Base-by-base conservation (phyloP, 2,113 vertebrate genomes). In the Pomatorhinus ruficollis region DNA sequence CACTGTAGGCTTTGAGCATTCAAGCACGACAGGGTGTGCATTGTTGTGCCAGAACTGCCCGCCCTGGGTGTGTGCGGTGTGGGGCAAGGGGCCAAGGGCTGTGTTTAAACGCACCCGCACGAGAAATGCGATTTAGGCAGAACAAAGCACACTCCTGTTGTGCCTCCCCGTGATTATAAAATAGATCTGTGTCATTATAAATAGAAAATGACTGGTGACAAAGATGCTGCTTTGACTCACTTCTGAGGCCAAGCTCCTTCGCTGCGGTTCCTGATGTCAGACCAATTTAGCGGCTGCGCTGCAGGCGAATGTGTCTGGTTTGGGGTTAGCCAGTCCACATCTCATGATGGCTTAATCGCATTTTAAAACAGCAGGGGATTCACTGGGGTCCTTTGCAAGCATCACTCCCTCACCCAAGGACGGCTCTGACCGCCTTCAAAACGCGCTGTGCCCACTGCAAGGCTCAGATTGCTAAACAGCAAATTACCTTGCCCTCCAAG, bases 61-160 rank as follows among this genome's bases (percentile, higher is more conserved):
- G 44, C 78, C 80, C 44, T 79, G 94, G 83, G 95, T 91, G 95
- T 65, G 64, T 87, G 93, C 37, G 85, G 95, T 53, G 86, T 33
- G 75, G 31, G 89, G 94, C 90, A 77, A 17, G 49, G 66, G 92
- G 93, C 97, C 96, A 94, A 86, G 16, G 53, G 65, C 83, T 92
- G 75, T 53, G 83, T 85, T 85, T 66, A 75, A 93, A 95, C 1
- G 23, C 76, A 93, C 89, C 89, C 84, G 5, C 93, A 76, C 21
- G 35, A 96, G 90, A 95, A 95, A 94, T 18, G 74, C 3, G 39
- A 96, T 95, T 96, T 91, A 90, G 75, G 78, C 95, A 89, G 94
- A 95, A 96, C 96, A 96, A 97, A 94, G 93, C 87, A 16, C 71
- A 9, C 75, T 89, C 92, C 94, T 96, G 90, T 97, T 95, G 94